Base-by-base conservation (phyloP, 2,888 invertebrate species). In the Acronicta alni region DNA sequence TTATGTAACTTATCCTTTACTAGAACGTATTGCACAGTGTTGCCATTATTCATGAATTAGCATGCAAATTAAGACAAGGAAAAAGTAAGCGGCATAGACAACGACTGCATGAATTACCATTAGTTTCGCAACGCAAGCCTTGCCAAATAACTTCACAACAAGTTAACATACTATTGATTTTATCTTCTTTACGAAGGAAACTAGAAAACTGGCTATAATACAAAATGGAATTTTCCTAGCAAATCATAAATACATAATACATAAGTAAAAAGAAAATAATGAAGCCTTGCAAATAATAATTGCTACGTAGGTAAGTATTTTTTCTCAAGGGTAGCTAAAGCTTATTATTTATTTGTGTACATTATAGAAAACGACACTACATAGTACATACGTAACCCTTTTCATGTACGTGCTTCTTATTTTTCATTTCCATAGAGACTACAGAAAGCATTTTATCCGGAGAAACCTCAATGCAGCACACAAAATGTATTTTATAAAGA, bases 401-500 rank as follows among this genome's bases (percentile, higher is more conserved):
- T 53, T 30, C 10, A 32, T 17, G 37, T 12, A 55, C 68, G 48
- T 68, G 35, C 43, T 64, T 23, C 18, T 43, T 61, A 42, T 47
- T 38, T 38, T 37, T 23, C 32, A 48, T 44, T n/a, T 35, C 38
- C 6, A 30, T 23, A 38, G 14, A 48, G 38, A 45, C 43, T 45
- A 17, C 30, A 18, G 43, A 41, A 26, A 44, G 30, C 32, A 56
- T 56, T 63, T 64, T 57, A 67, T 52, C 46, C 18, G 17, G 17
- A 45, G 53, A 58, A 70, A 65, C 54, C 56, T 57, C 58, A 57
- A 57, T 67, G 62, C 57, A 67, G 32, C 48, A 51, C 32, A 48
- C 56, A 61, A 57, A 66, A 54, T 48, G 15, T 65, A 67, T 72
- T 75, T 75, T 67, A 67, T 69, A 56, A n/a, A 64, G 52, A 64